Evolutionary conservation across 2,113 vertebrate genomes (phyloP).

Genomic region (Serilophus lunatus): DNA sequence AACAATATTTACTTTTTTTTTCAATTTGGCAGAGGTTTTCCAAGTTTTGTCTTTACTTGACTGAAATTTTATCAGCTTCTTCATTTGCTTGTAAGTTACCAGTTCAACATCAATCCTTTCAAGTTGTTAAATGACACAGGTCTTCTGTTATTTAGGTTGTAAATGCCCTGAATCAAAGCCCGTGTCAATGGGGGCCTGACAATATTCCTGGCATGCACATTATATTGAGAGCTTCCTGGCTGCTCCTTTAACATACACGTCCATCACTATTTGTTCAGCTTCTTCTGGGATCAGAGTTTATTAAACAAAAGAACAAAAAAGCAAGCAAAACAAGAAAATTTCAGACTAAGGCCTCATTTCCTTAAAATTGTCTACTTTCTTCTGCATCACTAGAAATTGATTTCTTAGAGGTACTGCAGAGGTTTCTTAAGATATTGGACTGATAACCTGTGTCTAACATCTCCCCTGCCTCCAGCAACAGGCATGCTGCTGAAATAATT

Average conservation of each 20-base stretch:
- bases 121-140: neutral
- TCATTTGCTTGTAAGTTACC: neutral
- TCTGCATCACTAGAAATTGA: neutral
- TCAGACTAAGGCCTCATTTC: neutral
- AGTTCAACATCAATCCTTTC: neutral
- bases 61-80: neutral
- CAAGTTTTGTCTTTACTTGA: neutral
- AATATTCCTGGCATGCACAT: neutral
- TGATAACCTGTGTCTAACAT: neutral
- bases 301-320: slow-evolving; percentile 14
- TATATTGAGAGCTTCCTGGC: neutral
- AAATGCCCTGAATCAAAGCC: slow-evolving; percentile 2
- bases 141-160: neutral
- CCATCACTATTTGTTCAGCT: neutral
- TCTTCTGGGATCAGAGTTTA: neutral
- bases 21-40: neutral
- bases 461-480: neutral
- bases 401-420: neutral
- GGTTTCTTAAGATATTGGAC: neutral
- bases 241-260: neutral
- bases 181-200: neutral
- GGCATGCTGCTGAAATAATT: neutral
- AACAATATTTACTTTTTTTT: neutral
- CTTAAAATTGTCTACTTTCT: neutral
- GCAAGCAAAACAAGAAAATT: neutral